Percentiles rank a stretch among this genome's conserved stretches.
Evolutionary conservation across 2,888 invertebrate species (phyloP).

Genomic region (Cyrtodaria siliqua): DNA sequence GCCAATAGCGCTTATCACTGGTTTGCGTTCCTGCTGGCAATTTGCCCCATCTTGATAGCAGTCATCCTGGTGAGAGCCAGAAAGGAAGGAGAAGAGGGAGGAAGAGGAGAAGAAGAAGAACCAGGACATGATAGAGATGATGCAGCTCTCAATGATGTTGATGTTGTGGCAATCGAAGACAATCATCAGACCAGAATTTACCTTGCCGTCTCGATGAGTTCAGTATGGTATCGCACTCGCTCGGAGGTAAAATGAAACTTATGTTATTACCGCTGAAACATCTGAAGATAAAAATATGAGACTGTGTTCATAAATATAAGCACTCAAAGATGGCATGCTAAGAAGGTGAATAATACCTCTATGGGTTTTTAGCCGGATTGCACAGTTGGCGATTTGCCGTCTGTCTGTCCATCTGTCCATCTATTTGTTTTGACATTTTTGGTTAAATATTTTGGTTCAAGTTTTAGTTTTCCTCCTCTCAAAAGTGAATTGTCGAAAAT

Average conservation of each 20-base stretch:
- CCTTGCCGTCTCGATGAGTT: constrained; percentile 81
- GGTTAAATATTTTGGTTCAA: too few species aligned
- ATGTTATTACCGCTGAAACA: not conserved
- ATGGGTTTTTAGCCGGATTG: too few species aligned
- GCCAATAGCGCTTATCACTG: constrained; percentile 47
- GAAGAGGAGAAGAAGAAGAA: constrained; percentile 70
- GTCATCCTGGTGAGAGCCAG: constrained; percentile 69
- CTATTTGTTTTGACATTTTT: too few species aligned
- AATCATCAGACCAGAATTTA: constrained; percentile 68
- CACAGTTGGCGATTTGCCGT: too few species aligned
- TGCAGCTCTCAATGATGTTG: constrained; percentile 68
- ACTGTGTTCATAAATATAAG: too few species aligned
- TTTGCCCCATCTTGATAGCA: constrained; percentile 75
- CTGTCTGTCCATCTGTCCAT: too few species aligned
- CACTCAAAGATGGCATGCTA: too few species aligned
- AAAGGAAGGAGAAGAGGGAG: constrained; percentile 51
- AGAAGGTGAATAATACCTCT: too few species aligned
- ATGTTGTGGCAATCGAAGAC: constrained; percentile 42
- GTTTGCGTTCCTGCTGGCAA: constrained; percentile 71
- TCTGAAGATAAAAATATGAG: not conserved
- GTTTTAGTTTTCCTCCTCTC: too few species aligned
- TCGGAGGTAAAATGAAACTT: constrained; percentile 68
- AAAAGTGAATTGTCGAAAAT: too few species aligned
- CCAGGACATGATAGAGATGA: constrained; percentile 70
- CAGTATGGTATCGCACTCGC: constrained; percentile 78